Evolutionary conservation across 2,888 invertebrate species (phyloP).

Genomic region (Spodoptera picta): DNA sequence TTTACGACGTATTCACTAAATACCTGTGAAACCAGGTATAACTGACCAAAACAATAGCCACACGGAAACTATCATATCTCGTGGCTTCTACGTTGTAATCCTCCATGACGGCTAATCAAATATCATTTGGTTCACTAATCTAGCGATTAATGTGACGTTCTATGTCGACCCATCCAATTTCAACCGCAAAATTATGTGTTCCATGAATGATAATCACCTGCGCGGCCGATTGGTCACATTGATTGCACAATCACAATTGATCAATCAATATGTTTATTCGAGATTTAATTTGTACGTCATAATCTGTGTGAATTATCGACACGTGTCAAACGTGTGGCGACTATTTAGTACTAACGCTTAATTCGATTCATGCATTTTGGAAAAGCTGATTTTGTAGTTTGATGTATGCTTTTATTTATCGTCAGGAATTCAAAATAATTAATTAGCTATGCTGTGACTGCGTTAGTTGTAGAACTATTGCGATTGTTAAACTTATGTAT

Average conservation of each 20-base stretch:
- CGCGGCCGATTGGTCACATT: constrained; percentile 71
- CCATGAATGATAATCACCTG: constrained; percentile 73
- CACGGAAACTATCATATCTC: constrained; percentile 37
- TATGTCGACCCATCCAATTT: constrained; percentile 66
- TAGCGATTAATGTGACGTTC: constrained; percentile 69
- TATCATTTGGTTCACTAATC: constrained; percentile 72
- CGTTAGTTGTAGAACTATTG: no score
- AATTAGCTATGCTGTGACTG: no score
- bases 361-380: not conserved
- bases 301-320: constrained; percentile 44
- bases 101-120: constrained; percentile 65
- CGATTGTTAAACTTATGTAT: no score
- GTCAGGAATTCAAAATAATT: no score
- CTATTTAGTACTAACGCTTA: not conserved
- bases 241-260: constrained; percentile 58
- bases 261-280: constrained; percentile 58
- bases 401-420: no score
- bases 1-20: not conserved
- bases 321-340: constrained; percentile 12
- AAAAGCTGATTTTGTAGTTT: no score
- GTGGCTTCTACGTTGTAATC: constrained; percentile 51
- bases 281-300: constrained; percentile 55
- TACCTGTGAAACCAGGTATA: constrained; percentile 3
- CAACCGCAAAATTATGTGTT: constrained; percentile 77
- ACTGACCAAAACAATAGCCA: constrained; percentile 29